phyloP scores from a whole-genome alignment of 1,140 invertebrate genomes.

The Drosophila ironensis region DNA sequence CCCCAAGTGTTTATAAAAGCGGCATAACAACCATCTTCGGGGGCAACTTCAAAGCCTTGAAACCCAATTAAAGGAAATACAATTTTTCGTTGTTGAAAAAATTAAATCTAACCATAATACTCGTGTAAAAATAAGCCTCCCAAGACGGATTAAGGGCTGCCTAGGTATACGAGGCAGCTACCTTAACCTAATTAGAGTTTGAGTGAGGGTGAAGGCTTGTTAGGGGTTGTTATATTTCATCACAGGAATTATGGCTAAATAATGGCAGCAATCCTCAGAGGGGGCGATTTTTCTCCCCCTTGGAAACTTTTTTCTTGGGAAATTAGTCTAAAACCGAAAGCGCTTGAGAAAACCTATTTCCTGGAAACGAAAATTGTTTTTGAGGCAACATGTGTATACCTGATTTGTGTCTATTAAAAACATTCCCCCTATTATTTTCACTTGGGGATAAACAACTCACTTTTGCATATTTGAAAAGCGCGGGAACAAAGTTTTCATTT shows the following conservation, averaged over 20 bases:
- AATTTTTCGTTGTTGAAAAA: slow-evolving; percentile 20
- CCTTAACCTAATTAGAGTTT: slow-evolving; percentile 47
- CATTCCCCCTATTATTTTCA: slow-evolving; percentile 6
- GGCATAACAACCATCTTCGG: slow-evolving; percentile 24
- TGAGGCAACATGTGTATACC: slow-evolving; percentile 36
- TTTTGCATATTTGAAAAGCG: slow-evolving; percentile 54
- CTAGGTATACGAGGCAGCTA: slow-evolving; percentile 9
- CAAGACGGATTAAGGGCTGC: slow-evolving; percentile 8
- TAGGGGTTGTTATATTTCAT: slow-evolving; percentile 7
- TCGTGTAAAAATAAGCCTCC: slow-evolving; percentile 20
- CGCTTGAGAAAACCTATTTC: slow-evolving; percentile 4
- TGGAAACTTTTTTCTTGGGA: neutral
- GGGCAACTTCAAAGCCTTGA: slow-evolving; percentile 43
- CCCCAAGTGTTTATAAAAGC: slow-evolving; percentile 39
- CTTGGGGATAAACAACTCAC: slow-evolving; percentile 28
- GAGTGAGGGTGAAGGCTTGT: slow-evolving; percentile 3
- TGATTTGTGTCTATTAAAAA: slow-evolving; percentile 58
- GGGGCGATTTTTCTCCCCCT: neutral
- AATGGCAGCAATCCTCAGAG: neutral
- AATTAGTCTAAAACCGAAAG: no score
- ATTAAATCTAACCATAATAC: slow-evolving; percentile 49
- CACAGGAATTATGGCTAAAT: slow-evolving; percentile 15
- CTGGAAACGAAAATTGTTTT: neutral
- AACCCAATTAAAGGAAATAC: slow-evolving; percentile 46
- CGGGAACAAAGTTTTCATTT: slow-evolving; percentile 38